phyloP scores from a whole-genome alignment of 1,140 invertebrate species.

The Sycobia sp. region DNA sequence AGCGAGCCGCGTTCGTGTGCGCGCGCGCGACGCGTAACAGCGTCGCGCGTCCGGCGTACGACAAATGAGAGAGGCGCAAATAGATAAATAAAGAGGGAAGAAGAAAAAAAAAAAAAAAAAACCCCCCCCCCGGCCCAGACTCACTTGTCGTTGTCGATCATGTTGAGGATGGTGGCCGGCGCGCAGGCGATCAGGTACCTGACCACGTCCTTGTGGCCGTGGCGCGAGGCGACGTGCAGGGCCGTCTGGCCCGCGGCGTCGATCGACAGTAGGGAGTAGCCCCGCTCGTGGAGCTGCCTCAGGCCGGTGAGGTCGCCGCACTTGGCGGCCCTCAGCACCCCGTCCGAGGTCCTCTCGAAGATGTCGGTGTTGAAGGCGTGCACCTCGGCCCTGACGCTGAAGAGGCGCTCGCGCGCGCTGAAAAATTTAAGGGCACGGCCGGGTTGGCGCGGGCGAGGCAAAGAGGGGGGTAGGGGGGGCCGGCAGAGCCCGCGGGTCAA shows the following conservation, averaged over 20 bases:
- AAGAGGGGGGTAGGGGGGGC: too few species aligned
- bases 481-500: too few species aligned
- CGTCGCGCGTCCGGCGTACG: too few species aligned
- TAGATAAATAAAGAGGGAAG: too few species aligned
- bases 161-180: constrained; percentile 81
- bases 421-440: constrained; percentile 26
- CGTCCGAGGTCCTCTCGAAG: constrained; percentile 79
- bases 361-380: constrained; percentile 64
- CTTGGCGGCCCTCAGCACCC: constrained; percentile 81
- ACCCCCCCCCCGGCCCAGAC: too few species aligned
- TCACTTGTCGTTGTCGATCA: constrained; percentile 86
- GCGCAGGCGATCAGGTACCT: constrained; percentile 87
- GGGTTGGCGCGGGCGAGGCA: too few species aligned
- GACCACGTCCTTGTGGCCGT: constrained; percentile 88
- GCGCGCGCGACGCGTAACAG: too few species aligned
- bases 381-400: constrained; percentile 55
- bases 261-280: constrained; percentile 84
- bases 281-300: constrained; percentile 80
- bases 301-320: constrained; percentile 75
- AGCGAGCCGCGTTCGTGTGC: too few species aligned
- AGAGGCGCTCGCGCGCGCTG: constrained; percentile 56
- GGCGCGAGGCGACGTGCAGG: constrained; percentile 83
- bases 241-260: constrained; percentile 88
- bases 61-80: too few species aligned
- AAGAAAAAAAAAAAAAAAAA: too few species aligned